Base-by-base conservation (phyloP, 2,113 vertebrate species). In the Ammodytes dubius region DNA sequence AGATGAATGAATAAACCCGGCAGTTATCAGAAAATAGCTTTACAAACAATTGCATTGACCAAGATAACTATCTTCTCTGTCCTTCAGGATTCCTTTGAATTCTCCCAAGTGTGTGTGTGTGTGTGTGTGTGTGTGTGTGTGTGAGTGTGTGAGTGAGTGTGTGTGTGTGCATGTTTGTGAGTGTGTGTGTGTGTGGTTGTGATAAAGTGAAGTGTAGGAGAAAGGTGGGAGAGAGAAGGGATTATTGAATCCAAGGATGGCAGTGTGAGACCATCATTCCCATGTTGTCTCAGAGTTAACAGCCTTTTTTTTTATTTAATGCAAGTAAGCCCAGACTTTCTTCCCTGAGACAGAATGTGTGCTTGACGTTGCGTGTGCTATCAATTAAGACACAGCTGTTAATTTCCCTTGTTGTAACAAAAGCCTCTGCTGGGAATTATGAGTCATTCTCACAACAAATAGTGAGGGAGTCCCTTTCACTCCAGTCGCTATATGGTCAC, bases 321-420 rank as follows among this genome's bases (percentile, higher is more conserved):
- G 13, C 39, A 72, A 64, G 39, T 70, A 43, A 37, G 67, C 64
- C 49, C 10, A 65, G 60, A 70, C 47, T n/a, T 40, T 68, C 68
- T 59, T 85, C 47, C 46, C 77, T 60, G 52, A 82, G 73, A 81
- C 39, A 50, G 50, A 56, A 46, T 67, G 47, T 50, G 76, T 58
- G 66, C 73, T 78, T 81, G 39, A 66, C 11, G 17, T 66, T 83
- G 46, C 52, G 49, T 85, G 67, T 59, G 46, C 56, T 70, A 53
- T 81, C 57, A 87, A 82, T 88, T 81, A 83, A 64, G 66, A 88
- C 70, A 70, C 82, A 87, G 78, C 73, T 89, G 81, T 83, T 87
- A 76, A 82, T 75, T 87, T 82, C 66, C 86, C 54, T 81, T 4
- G 79, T 66, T 74, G 46, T 70, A 71, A 82, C 75, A 82, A 59